Percentiles rank a stretch among this genome's conserved stretches.
Evolutionary conservation across 2,888 invertebrate species (phyloP).

Genomic region (Pseudanteris insignis): DNA sequence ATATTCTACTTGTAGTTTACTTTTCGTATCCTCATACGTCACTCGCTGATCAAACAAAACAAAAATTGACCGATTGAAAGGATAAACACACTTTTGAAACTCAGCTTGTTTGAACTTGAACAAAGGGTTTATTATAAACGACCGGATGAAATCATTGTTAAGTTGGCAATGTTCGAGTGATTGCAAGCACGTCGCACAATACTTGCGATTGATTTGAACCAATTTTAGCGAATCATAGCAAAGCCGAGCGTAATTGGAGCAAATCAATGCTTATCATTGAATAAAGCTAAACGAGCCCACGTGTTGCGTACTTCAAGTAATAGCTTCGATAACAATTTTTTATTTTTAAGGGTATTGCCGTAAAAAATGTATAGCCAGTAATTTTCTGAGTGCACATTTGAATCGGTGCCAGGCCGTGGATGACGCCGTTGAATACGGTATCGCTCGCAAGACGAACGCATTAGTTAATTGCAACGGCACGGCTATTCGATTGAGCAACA

Average conservation of each 20-base stretch:
- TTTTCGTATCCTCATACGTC: constrained; percentile 11
- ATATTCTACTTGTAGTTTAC: no score
- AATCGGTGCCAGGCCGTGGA: constrained; percentile 61
- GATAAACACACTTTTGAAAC: no score
- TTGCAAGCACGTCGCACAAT: no score
- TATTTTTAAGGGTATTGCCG: constrained; percentile 28
- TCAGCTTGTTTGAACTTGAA: no score
- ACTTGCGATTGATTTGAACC: no score
- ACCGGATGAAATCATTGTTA: no score
- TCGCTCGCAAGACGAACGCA: constrained; percentile 43
- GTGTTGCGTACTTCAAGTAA: constrained; percentile 34
- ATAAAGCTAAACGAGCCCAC: constrained; percentile 13
- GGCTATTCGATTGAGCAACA: background rate
- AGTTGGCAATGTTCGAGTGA: no score
- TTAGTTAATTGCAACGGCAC: constrained; percentile 51
- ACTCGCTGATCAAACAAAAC: constrained; percentile 8
- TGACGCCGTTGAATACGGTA: constrained; percentile 45
- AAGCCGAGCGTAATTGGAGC: constrained; percentile 6
- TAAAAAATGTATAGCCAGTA: constrained; percentile 48
- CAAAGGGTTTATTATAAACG: no score
- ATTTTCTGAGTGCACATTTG: constrained; percentile 59
- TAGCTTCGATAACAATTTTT: no score
- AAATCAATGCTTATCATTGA: constrained; percentile 15
- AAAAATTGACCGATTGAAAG: no score
- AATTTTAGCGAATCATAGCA: no score